These are phyloP conservation scores for Cyanoramphus novaezelandiae DNA, from an alignment of 2,113 vertebrate species.

Conservation along the genomic window DNA sequence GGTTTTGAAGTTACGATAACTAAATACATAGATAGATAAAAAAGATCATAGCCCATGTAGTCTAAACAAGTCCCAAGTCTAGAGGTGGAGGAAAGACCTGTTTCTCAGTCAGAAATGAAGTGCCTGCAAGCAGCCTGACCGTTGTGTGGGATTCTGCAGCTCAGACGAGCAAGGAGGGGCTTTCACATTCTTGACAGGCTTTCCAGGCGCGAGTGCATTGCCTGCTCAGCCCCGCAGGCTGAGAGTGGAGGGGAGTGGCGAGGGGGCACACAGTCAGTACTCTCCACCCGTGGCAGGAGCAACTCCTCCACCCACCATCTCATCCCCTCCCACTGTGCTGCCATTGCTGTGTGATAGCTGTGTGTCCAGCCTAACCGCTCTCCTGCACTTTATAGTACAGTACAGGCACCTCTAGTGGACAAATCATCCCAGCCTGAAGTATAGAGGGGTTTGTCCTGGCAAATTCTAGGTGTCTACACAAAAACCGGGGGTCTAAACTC, in stretches of 20 bases:
- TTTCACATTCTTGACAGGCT: conserved; percentile 10
- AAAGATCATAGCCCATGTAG: not conserved
- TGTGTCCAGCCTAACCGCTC: fast-evolving
- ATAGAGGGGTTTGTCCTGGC: not conserved
- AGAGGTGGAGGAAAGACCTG: not conserved
- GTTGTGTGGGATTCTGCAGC: not conserved
- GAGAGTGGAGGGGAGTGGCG: fast-evolving
- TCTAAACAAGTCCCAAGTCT: not conserved
- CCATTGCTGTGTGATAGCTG: fast-evolving
- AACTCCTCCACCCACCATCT: fast-evolving
- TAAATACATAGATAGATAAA: not conserved
- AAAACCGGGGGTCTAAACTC: not conserved
- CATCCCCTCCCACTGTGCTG: fast-evolving
- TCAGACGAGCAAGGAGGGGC: not conserved
- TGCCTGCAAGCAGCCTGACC: not conserved
- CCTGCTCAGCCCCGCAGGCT: not conserved
- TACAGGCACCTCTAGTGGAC: not conserved
- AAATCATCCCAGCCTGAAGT: not conserved
- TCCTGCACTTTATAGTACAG: not conserved
- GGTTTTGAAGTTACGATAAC: not conserved
- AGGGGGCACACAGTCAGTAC: fast-evolving
- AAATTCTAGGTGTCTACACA: fast-evolving
- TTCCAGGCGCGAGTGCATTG: not conserved
- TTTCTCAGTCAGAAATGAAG: not conserved
- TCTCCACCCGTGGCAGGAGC: fast-evolving